Conservation (phyloP, 2,113 vertebrate genomes). For the Jaculus jaculus region DNA sequence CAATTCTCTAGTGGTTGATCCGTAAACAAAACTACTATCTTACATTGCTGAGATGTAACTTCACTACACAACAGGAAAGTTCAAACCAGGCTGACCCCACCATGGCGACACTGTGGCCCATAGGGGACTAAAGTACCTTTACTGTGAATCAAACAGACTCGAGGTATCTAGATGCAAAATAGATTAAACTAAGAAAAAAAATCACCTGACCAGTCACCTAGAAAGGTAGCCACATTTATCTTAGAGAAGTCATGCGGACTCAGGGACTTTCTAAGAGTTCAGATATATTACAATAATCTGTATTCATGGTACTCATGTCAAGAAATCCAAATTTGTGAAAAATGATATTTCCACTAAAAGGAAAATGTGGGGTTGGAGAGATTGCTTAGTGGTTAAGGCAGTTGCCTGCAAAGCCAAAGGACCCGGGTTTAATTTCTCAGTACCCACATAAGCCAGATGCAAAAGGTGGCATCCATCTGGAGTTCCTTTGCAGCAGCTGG, state of each 20-base stretch:
- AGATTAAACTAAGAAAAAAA: neutral
- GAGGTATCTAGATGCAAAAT: neutral
- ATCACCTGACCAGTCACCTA: neutral
- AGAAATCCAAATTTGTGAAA: conserved; percentile 23
- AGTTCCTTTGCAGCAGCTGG: no score
- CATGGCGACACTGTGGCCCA: neutral
- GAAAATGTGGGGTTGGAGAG: neutral
- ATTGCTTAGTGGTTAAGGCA: no score
- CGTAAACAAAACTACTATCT: neutral
- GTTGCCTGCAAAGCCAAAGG: no score
- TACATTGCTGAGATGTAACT: neutral
- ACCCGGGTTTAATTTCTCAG: no score
- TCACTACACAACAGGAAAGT: neutral
- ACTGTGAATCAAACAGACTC: neutral
- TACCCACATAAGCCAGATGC: no score
- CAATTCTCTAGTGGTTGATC: neutral
- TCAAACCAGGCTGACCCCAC: neutral
- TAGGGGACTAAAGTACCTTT: neutral
- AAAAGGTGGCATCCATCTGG: no score
- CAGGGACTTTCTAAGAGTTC: neutral
- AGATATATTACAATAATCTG: neutral
- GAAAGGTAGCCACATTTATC: neutral
- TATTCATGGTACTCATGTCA: neutral
- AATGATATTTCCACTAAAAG: neutral
- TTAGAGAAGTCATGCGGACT: neutral